These are phyloP conservation scores for Trissolcus brochymenae DNA, from an alignment of 2,888 invertebrate species.

Conservation along the genomic window DNA sequence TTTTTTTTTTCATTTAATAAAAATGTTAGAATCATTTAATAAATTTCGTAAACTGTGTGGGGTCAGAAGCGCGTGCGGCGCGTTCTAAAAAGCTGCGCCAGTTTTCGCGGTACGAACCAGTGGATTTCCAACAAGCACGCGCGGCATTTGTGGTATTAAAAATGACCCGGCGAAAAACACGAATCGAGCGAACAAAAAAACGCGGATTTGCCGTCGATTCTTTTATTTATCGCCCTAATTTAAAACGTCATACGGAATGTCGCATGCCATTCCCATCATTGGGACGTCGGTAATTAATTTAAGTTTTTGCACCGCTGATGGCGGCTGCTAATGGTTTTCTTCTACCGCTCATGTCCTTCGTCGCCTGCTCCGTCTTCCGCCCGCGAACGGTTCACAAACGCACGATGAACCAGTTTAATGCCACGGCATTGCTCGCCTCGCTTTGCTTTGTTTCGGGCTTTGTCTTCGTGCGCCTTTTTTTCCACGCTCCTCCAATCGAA, in stretches of 20 bases:
- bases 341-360: conserved; percentile 57
- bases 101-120: conserved; percentile 65
- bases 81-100: conserved; percentile 68
- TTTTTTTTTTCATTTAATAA: too few relatives aligned
- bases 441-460: conserved; percentile 46
- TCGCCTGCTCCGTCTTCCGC: conserved; percentile 58
- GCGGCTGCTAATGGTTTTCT: conserved; percentile 61
- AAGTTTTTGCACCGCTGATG: conserved; percentile 70
- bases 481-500: conserved; percentile 24
- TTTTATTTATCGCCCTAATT: conserved; percentile 60
- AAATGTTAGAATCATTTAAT: too few relatives aligned
- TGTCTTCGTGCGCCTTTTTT: conserved; percentile 42
- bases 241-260: conserved; percentile 62
- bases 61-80: conserved; percentile 26
- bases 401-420: conserved; percentile 57
- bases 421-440: conserved; percentile 48
- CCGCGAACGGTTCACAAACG: conserved; percentile 57
- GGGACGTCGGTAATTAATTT: conserved; percentile 73
- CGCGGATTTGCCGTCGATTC: conserved; percentile 47
- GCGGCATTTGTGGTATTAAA: conserved; percentile 30
- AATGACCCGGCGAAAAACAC: conserved; percentile 34
- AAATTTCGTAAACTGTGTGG: not conserved
- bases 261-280: conserved; percentile 59
- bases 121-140: conserved; percentile 49
- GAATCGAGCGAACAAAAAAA: conserved; percentile 26